Evolutionary conservation across 2,888 invertebrate genomes (phyloP).

Genomic region (Ophion costatus): DNA sequence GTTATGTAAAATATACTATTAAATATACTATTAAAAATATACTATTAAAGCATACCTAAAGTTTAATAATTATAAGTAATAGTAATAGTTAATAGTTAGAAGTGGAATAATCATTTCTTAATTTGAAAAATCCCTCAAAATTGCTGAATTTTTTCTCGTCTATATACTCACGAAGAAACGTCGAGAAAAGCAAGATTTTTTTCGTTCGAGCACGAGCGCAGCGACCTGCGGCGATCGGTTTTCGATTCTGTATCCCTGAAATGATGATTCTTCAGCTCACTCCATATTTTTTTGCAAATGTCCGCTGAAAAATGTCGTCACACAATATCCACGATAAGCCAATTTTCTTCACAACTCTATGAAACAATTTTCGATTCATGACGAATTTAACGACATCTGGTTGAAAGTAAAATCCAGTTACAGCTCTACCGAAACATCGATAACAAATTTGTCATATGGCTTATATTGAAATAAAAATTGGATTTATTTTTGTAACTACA

Average conservation of each 20-base stretch:
- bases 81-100: too few species aligned
- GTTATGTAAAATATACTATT: too few species aligned
- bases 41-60: too few species aligned
- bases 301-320: constrained; percentile 54
- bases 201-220: constrained; percentile 58
- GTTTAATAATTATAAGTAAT: too few species aligned
- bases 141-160: too few species aligned
- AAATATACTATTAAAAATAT: too few species aligned
- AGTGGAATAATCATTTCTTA: too few species aligned
- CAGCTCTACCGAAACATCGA: too few species aligned
- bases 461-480: not conserved
- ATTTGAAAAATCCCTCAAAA: too few species aligned
- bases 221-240: constrained; percentile 61
- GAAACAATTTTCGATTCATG: not conserved
- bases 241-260: constrained; percentile 47
- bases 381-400: too few species aligned
- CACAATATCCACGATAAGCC: not conserved
- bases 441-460: too few species aligned
- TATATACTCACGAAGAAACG: constrained; percentile 50
- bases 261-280: constrained; percentile 61
- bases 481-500: not conserved
- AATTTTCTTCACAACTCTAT: not conserved
- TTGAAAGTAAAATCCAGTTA: too few species aligned
- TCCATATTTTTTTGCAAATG: constrained; percentile 67
- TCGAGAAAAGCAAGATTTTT: constrained; percentile 64